A percentile compares a stretch with the other conserved stretches of the same genome.
Conservation (phyloP, 1,140 invertebrate genomes). For the Carcinoscorpius rotundicauda region DNA sequence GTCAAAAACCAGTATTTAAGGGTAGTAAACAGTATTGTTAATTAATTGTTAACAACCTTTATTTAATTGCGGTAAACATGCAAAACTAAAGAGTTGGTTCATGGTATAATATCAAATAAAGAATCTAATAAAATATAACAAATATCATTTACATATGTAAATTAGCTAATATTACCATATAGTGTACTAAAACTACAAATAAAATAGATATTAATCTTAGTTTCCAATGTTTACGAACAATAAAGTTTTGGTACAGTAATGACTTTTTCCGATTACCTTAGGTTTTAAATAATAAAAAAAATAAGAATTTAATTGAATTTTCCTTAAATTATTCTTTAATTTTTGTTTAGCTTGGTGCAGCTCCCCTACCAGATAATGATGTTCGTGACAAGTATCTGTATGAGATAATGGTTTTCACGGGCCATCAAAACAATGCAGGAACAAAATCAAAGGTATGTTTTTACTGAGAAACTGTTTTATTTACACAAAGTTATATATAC, state of each 20-base stretch:
- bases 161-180: too few relatives aligned
- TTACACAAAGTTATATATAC: too few relatives aligned
- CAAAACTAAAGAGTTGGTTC: too few relatives aligned
- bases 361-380: conserved; percentile 40
- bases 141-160: too few relatives aligned
- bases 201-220: background rate
- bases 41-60: too few relatives aligned
- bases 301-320: background rate
- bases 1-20: too few relatives aligned
- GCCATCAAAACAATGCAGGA: conserved; percentile 36
- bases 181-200: background rate
- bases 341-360: conserved; percentile 33
- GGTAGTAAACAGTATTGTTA: too few relatives aligned
- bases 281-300: background rate
- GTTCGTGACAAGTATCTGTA: conserved; percentile 41
- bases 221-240: background rate
- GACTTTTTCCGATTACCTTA: background rate
- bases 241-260: background rate
- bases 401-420: conserved; percentile 41
- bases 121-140: too few relatives aligned
- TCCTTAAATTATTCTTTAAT: background rate
- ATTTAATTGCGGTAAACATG: too few relatives aligned
- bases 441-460: conserved; percentile 39
- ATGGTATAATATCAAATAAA: too few relatives aligned
- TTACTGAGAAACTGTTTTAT: too few relatives aligned